Base-by-base conservation (phyloP, 1,140 invertebrate species). In the Euborellia annulipes region DNA sequence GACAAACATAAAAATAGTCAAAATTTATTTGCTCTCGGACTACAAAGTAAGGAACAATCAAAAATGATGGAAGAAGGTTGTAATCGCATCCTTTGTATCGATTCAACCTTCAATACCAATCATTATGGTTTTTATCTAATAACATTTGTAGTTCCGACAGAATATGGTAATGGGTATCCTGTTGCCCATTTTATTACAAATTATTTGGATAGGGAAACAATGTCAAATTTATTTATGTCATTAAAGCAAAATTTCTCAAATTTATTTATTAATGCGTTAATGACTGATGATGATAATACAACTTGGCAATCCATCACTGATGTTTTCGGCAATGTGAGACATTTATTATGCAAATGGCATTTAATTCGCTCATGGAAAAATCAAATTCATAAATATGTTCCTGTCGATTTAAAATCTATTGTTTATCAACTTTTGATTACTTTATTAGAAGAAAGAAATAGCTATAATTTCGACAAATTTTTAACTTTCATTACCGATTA, bases 61-160 rank as follows among this genome's bases (percentile, higher is more conserved):
- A 4, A 27, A 27, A 27, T 27, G 23, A 27, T 27, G 23, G 23
- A 6, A 6, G 23, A 27, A 27, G 23, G 23, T 3, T 48, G 46
- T 23, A 48, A 48, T 20, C 46, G 42, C 41, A 43, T 48, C 11
- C 46, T 27, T 21, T 51, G 42, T 19, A 39, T 52, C 3, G 49
- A 48, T 21, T 34, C 36, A 16, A 39, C 36, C 30, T 37, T 41
- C 17, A 32, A 34, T 8, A 37, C 36, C 0, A 41, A 34, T 11
- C 23, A 22, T 16, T 48, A 47, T 43, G 40, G 27, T 20, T 50
- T 43, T 37, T 11, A 50, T 11, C n/a, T 52, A 36, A 42, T 34
- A 0, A 44, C 32, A 2, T 13, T 52, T 6, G 2, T 46, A 7
- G 46, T 50, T 13, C 37, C 47, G n/a, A 46, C 50, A 38, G 46